Conservation (phyloP, 2,113 vertebrate species). For the Odobenus rosmarus region DNA sequence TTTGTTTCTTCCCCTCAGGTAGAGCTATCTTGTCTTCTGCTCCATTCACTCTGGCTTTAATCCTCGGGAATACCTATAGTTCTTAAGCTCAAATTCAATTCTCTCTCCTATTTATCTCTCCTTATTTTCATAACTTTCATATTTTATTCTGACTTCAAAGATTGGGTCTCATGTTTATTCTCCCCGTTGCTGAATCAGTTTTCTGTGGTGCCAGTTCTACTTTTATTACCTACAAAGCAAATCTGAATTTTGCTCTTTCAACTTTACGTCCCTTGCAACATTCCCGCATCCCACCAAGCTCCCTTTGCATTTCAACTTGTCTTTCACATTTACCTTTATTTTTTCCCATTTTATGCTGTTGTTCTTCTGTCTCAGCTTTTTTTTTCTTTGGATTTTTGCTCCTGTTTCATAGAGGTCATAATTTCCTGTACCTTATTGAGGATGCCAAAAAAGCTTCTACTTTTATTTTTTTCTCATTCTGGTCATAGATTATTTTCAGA, state of each 20-base stretch:
- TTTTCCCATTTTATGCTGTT: not conserved
- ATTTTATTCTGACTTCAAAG: not conserved
- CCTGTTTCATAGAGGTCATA: not conserved
- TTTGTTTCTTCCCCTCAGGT: not conserved
- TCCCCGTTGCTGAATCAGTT: not conserved
- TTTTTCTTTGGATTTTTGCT: not conserved
- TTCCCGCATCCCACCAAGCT: not conserved
- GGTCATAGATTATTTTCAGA: not conserved
- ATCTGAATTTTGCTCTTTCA: not conserved
- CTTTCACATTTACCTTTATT: not conserved
- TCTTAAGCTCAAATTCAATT: not conserved
- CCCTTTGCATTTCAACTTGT: not conserved
- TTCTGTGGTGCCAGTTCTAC: not conserved
- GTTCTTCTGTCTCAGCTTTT: not conserved
- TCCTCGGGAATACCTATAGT: not conserved
- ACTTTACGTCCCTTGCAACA: not conserved
- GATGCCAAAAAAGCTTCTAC: not conserved
- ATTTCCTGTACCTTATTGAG: not conserved
- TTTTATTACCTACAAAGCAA: not conserved
- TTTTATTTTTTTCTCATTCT: too few species aligned
- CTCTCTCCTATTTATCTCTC: not conserved
- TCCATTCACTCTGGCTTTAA: not conserved
- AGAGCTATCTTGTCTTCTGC: not conserved
- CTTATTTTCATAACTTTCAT: not conserved
- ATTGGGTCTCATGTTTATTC: not conserved